phyloP scores from a whole-genome alignment of 2,113 vertebrate species.

The Neotoma lepida region DNA sequence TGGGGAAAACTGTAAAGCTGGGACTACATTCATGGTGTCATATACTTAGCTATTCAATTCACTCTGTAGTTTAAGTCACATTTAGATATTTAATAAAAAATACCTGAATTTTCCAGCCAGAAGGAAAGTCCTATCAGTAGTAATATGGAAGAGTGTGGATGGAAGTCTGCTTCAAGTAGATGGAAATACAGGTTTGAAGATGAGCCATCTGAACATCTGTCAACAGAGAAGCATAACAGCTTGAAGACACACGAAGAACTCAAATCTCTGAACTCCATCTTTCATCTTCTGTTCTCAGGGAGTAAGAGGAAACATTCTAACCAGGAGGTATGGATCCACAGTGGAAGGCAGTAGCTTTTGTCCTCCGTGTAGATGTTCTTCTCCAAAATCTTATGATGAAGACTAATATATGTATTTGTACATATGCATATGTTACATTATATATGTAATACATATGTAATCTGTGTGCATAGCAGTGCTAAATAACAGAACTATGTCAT shows the following conservation, averaged over 20 bases:
- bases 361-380: not conserved
- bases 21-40: not conserved
- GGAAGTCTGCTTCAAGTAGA: not conserved
- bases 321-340: not conserved
- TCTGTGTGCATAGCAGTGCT: not conserved
- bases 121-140: not conserved
- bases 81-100: not conserved
- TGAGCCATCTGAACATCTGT: not conserved
- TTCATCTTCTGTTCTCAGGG: not conserved
- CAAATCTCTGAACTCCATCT: not conserved
- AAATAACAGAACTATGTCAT: not conserved
- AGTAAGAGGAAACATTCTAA: not conserved
- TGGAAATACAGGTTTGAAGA: not conserved
- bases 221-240: not conserved
- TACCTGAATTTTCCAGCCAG: not conserved
- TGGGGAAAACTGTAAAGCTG: not conserved
- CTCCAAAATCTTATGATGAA: not conserved
- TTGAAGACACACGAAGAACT: not conserved
- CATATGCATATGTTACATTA: not conserved
- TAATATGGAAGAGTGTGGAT: not conserved
- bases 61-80: not conserved
- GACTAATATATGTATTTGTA: not conserved
- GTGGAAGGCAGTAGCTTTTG: not conserved
- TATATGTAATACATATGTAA: not conserved
- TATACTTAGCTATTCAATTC: not conserved